Evolutionary conservation across 1,140 invertebrate species (phyloP), one percentile per base, ranked within the genome.

Genomic region (Pectinophora gossypiella): DNA sequence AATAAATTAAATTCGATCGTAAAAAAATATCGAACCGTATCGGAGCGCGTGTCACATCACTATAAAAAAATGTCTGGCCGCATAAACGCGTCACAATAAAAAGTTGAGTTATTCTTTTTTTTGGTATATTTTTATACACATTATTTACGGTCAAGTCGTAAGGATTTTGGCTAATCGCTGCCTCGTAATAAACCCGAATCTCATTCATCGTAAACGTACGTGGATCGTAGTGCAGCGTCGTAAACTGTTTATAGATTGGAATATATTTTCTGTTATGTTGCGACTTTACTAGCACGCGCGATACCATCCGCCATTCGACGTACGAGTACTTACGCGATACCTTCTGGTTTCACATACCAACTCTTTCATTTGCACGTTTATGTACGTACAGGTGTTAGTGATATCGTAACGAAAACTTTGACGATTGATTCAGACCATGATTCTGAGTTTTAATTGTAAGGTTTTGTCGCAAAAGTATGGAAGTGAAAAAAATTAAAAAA

Each of bases 1-100:
- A 63, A 84, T 84, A 84, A 81, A 84, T 84, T 84, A 81, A 75
- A 75, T 56, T 51, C 67, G 69, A 74, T 65, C 69, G 60, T 81
- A 79, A 84, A 82, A 79, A 46, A 64, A 69, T 71, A 81, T 84
- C 77, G 77, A 72, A 61, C 63, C 49, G 63, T 73, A 79, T 77
- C 72, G 76, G 66, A 65, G 70, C 67, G 72, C 68, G 76, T 80
- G 74, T 68, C 72, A 55, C 75, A 68, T 76, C 76, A 78, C 77
- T 78, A 80, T 81, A 76, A 54, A 63, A 76, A 42, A 56, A 53
- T 42, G 45, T 59, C 61, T 48, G 60, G 56, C 45, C 69, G 58
- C 76, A 72, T 75, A 71, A 73, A 74, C 48, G 70, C 64, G 65
- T 71, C 61, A 73, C 64, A 71, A 77, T 79, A 82, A 79, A 79